Percentiles rank a stretch among this genome's conserved stretches.
Evolutionary conservation across 2,797 vertebrate species (phyloP).

Genomic region (Macropus fuliginosus): DNA sequence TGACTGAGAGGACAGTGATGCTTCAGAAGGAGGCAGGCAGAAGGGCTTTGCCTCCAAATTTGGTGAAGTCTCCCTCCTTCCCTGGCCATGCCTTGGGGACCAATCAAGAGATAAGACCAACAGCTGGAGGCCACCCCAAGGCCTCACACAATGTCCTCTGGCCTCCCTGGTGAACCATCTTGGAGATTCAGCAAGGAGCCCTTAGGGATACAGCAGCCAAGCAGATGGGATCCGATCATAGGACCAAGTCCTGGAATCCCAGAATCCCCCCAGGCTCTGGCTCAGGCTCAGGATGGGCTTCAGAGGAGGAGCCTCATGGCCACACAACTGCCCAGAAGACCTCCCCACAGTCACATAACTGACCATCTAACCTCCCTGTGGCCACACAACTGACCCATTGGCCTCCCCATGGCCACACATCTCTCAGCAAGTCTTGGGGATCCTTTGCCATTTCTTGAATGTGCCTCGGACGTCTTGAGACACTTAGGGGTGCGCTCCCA

Average conservation of each 20-base stretch:
- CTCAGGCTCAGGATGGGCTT: background rate
- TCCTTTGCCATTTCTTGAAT: constrained; percentile 64
- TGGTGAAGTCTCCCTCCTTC: constrained; percentile 64
- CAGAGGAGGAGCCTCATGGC: no score
- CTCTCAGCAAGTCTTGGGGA: constrained; percentile 55
- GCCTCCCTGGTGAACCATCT: background rate
- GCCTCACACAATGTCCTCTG: background rate
- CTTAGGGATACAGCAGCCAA: background rate
- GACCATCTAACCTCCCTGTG: no score
- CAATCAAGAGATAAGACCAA: background rate
- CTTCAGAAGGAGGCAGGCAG: constrained; percentile 51
- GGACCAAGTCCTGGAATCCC: background rate
- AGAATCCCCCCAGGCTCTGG: background rate
- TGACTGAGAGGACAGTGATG: constrained; percentile 73
- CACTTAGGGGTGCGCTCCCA: constrained; percentile 53
- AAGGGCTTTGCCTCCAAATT: constrained; percentile 78
- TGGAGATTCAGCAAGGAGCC: background rate
- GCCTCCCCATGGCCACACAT: no score
- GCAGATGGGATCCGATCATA: background rate
- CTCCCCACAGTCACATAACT: no score
- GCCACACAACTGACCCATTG: no score
- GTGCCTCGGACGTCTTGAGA: constrained; percentile 72
- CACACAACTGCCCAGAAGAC: no score
- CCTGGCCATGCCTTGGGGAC: background rate
- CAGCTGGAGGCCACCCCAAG: background rate